Evolutionary conservation across 2,113 vertebrate genomes (phyloP).

Genomic region (Tylochromis polylepis): DNA sequence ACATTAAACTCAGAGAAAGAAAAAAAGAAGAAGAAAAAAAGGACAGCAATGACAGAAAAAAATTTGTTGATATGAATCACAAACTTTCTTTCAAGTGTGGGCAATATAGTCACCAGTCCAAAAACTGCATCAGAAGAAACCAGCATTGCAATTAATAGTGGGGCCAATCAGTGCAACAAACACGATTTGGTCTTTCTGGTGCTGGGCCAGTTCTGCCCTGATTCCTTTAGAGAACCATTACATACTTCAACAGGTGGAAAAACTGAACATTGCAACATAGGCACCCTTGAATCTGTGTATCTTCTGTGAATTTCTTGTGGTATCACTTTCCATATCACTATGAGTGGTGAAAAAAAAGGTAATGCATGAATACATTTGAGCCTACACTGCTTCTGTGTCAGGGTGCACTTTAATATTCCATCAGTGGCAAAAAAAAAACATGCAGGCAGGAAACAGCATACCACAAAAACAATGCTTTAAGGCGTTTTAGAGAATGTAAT

Average conservation of each 20-base stretch:
- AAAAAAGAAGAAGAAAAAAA: rapidly evolving
- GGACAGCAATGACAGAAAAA: rapidly evolving
- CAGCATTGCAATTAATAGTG: background rate
- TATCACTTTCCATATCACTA: background rate
- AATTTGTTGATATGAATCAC: background rate
- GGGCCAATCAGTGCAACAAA: background rate
- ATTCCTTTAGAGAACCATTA: background rate
- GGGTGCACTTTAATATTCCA: background rate
- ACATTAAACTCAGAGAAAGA: background rate
- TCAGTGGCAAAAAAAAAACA: background rate
- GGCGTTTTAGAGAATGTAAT: background rate
- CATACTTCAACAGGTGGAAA: background rate
- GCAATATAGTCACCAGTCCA: background rate
- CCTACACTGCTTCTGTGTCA: background rate
- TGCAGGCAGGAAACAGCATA: background rate
- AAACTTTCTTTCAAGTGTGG: background rate
- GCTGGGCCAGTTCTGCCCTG: background rate
- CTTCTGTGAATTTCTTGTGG: background rate
- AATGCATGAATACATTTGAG: background rate
- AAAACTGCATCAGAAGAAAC: background rate
- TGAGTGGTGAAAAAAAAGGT: background rate
- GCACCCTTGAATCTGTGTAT: background rate
- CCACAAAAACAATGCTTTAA: background rate
- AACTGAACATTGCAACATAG: background rate
- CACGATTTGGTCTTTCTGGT: background rate